phyloP scores from a whole-genome alignment of 2,797 vertebrate genomes.

The Lacerta viridis region DNA sequence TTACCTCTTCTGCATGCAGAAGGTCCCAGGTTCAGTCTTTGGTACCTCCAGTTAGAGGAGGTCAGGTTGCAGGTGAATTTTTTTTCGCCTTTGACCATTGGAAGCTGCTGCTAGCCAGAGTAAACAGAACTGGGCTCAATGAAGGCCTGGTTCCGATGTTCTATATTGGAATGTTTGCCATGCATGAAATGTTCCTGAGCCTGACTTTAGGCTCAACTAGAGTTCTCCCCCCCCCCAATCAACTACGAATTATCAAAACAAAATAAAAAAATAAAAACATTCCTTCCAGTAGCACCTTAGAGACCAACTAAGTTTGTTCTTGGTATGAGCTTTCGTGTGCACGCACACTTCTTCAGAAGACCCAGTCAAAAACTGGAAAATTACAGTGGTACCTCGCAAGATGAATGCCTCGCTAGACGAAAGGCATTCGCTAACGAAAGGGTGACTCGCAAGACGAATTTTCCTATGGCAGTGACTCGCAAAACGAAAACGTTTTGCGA shows the following conservation, averaged over 20 bases:
- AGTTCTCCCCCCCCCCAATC: background rate
- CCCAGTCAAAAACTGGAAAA: too few species aligned
- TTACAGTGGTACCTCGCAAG: too few species aligned
- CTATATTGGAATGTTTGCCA: background rate
- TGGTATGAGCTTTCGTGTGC: too few species aligned
- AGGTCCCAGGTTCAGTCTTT: background rate
- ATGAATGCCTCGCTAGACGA: too few species aligned
- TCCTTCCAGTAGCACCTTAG: too few species aligned
- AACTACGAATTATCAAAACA: background rate
- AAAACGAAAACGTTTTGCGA: too few species aligned
- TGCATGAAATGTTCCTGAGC: background rate
- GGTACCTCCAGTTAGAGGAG: background rate
- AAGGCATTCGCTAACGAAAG: too few species aligned
- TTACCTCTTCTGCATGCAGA: background rate
- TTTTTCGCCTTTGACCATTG: background rate
- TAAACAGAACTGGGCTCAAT: background rate
- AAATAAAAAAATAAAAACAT: too few species aligned
- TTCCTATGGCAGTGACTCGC: too few species aligned
- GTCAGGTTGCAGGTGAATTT: background rate
- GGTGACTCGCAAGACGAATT: too few species aligned
- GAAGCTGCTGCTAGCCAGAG: background rate
- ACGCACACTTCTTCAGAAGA: too few species aligned
- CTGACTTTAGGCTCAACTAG: background rate
- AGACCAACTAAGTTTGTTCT: too few species aligned
- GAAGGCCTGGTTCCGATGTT: background rate